Percentiles rank a stretch among this genome's conserved stretches.
Conservation (phyloP, 2,797 vertebrate species). For the Perodicticus potto region DNA sequence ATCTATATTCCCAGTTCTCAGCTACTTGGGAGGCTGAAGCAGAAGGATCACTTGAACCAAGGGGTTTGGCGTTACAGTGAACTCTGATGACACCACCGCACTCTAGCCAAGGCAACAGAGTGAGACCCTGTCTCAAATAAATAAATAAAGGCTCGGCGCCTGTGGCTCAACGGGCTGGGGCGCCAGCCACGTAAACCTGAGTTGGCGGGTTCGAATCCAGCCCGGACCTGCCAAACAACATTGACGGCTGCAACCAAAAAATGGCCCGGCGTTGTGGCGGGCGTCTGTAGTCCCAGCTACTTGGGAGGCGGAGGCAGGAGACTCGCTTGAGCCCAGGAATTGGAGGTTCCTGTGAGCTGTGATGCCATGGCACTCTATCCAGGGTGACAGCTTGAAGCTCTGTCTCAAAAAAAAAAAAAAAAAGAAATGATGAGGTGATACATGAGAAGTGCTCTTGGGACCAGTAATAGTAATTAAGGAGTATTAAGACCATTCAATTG, state of each 20-base stretch:
- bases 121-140: neutral
- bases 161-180: too few species aligned
- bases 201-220: too few species aligned
- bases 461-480: conserved; percentile 7
- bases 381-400: neutral
- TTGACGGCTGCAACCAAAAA: too few species aligned
- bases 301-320: neutral
- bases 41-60: neutral
- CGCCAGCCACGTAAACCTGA: too few species aligned
- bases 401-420: neutral
- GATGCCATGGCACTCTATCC: neutral
- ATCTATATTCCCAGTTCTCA: neutral
- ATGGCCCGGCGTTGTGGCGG: too few species aligned
- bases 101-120: neutral
- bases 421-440: neutral
- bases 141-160: too few species aligned
- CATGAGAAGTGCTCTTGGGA: neutral
- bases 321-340: neutral
- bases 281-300: neutral
- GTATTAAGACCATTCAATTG: neutral
- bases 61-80: neutral
- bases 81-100: neutral
- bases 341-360: neutral
- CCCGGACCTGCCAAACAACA: too few species aligned
- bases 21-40: neutral